Evolutionary conservation across 2,797 vertebrate genomes (phyloP).

Genomic region (Phrynocephalus vlangalii): DNA sequence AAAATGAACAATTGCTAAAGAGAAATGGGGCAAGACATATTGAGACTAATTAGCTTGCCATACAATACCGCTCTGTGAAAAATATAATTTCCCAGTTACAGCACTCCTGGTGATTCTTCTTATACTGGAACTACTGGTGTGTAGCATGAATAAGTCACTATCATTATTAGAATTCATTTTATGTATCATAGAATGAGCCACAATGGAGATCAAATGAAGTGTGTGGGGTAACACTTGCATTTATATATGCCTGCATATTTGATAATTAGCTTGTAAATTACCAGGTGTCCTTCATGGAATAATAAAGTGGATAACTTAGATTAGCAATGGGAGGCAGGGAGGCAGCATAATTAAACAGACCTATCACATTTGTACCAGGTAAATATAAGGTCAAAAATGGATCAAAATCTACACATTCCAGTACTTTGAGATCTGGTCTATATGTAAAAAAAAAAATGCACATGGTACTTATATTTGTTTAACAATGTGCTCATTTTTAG

Average conservation of each 20-base stretch:
- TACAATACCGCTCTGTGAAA: neutral
- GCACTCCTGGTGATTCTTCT: neutral
- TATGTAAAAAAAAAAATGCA: neutral
- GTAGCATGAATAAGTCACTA: constrained; percentile 3
- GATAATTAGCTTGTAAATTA: neutral
- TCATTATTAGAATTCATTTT: constrained; percentile 28
- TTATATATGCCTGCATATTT: neutral
- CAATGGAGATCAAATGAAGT: neutral
- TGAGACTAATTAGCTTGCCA: constrained; percentile 30
- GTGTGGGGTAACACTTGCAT: neutral
- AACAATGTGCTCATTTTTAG: no score
- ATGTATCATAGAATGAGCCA: constrained; percentile 16
- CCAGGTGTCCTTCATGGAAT: neutral
- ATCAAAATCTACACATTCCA: neutral
- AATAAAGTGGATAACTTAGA: neutral
- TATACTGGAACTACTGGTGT: constrained; percentile 4
- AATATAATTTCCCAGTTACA: constrained; percentile 11
- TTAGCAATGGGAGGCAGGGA: neutral
- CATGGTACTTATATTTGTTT: neutral
- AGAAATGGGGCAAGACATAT: constrained; percentile 29
- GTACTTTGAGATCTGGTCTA: neutral
- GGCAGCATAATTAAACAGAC: no score
- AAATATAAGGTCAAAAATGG: neutral
- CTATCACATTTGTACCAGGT: neutral
- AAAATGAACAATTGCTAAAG: constrained; percentile 33